Evolutionary conservation across 1,140 invertebrate genomes (phyloP).

Genomic region (Eriocheir sinensis): DNA sequence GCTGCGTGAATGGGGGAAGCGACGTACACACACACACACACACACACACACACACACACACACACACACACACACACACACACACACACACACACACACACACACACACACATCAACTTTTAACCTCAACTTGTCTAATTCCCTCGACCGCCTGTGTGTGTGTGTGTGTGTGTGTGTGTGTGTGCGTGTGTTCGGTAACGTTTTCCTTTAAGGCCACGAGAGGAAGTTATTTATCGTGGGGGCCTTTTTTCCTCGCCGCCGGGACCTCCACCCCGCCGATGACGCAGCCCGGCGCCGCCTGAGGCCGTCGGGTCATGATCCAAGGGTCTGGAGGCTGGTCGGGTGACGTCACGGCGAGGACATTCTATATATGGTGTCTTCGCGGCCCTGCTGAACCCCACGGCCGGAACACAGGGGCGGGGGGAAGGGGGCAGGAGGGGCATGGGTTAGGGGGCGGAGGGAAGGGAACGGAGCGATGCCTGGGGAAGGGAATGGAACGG

Average conservation of each 20-base stretch:
- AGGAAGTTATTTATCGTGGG: slow-evolving; percentile 18
- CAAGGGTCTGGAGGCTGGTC: background rate
- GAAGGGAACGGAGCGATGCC: too few relatives aligned
- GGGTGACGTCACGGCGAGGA: background rate
- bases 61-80: background rate
- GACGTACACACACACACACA: background rate
- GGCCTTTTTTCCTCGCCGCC: background rate
- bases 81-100: background rate
- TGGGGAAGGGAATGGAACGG: too few relatives aligned
- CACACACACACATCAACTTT: too few relatives aligned
- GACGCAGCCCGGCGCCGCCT: slow-evolving; percentile 6
- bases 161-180: slow-evolving; percentile 22
- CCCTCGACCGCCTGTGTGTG: background rate
- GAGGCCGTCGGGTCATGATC: background rate
- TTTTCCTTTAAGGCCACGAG: background rate
- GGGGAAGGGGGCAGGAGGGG: too few relatives aligned
- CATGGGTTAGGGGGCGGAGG: too few relatives aligned
- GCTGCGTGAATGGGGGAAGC: too few relatives aligned
- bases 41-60: background rate
- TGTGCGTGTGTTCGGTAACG: background rate
- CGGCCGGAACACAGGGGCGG: too few relatives aligned
- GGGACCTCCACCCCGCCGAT: background rate
- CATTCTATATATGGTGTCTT: background rate
- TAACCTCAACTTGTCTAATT: background rate
- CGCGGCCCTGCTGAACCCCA: too few relatives aligned